phyloP scores from a whole-genome alignment of 2,797 vertebrate genomes.

The Apodemus agrarius region DNA sequence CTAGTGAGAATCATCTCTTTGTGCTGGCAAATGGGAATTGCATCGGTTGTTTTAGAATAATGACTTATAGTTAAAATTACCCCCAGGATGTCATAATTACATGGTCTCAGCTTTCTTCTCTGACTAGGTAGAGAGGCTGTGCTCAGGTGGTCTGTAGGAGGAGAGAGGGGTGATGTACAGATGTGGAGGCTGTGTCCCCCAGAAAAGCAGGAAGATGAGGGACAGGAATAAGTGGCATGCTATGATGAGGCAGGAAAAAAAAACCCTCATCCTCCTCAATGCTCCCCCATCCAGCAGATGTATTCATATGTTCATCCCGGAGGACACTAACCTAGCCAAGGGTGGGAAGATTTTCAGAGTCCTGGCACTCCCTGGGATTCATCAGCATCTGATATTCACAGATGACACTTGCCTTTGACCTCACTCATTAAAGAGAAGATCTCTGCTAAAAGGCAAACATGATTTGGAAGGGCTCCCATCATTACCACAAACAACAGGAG shows the following conservation, averaged over 20 bases:
- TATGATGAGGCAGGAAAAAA: neutral
- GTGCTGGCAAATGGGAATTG: constrained; percentile 75
- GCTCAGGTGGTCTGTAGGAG: constrained; percentile 28
- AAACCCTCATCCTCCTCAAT: neutral
- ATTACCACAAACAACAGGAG: neutral
- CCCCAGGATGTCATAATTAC: constrained; percentile 77
- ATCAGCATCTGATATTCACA: neutral
- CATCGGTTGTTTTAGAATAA: constrained; percentile 78
- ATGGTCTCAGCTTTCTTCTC: constrained; percentile 72
- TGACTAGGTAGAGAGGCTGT: constrained; percentile 35
- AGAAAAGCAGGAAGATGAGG: neutral
- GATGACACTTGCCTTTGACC: neutral
- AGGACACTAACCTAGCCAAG: neutral
- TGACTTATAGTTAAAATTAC: constrained; percentile 82
- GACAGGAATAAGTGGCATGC: neutral
- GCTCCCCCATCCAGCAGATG: no score
- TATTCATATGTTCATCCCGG: fast-evolving
- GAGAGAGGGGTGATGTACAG: neutral
- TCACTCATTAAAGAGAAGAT: constrained; percentile 6
- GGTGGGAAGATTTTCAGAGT: neutral
- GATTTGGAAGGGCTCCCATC: neutral
- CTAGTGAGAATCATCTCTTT: constrained; percentile 79
- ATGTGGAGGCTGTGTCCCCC: neutral
- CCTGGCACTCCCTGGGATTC: neutral
- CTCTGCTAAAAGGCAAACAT: neutral